These are phyloP conservation scores for Hycleus phaleratus DNA, from an alignment of 1,140 invertebrate genomes.

Conservation along the genomic window DNA sequence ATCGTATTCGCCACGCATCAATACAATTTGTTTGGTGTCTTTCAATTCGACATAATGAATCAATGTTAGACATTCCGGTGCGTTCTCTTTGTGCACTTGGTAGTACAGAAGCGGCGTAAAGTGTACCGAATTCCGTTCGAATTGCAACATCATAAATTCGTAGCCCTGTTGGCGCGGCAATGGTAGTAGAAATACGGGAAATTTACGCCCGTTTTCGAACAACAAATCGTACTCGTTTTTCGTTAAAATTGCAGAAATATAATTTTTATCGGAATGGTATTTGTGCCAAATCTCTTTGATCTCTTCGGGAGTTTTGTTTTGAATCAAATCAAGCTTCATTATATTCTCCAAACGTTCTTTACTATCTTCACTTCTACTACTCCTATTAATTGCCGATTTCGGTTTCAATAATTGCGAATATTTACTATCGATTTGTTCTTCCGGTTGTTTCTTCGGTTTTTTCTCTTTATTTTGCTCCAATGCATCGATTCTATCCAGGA, in stretches of 20 bases:
- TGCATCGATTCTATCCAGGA: conserved; percentile 57
- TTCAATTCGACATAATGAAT: conserved; percentile 74
- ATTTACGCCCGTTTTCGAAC: conserved; percentile 48
- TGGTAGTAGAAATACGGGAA: conserved; percentile 72
- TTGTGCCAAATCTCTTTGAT: conserved; percentile 71
- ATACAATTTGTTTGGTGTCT: conserved; percentile 67
- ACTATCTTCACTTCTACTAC: conserved; percentile 35
- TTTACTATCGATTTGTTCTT: conserved; percentile 21
- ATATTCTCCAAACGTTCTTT: conserved; percentile 58
- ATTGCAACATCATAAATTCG: conserved; percentile 81
- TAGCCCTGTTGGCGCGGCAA: conserved; percentile 76
- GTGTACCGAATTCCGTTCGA: conserved; percentile 65
- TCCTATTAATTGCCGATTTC: conserved; percentile 39
- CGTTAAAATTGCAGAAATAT: conserved; percentile 63
- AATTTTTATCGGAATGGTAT: conserved; percentile 71
- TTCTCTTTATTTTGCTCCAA: conserved; percentile 46
- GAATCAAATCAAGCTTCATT: conserved; percentile 72
- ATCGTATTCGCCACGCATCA: conserved; percentile 86
- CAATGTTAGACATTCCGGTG: conserved; percentile 79
- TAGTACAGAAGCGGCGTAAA: conserved; percentile 83
- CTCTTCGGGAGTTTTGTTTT: conserved; percentile 65
- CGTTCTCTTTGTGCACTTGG: conserved; percentile 84
- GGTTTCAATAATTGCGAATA: conserved; percentile 50
- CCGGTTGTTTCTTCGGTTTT: conserved; percentile 34
- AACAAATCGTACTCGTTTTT: conserved; percentile 52